Base-by-base conservation (phyloP, 1,140 invertebrate species). In the Drosophila pseudoananassae region DNA sequence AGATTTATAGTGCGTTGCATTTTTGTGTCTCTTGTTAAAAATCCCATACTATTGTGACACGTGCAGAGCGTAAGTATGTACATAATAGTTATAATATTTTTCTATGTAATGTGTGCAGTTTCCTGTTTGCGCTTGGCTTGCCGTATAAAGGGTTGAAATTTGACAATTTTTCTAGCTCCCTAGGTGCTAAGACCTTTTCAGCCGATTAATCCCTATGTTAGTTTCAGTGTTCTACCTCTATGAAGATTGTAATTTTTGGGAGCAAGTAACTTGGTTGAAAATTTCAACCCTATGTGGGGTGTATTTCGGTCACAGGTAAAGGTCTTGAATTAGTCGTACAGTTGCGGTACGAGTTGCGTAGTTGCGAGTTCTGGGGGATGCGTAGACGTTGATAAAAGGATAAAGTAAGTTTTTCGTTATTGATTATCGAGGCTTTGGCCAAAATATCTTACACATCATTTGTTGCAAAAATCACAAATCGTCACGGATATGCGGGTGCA, bases 381-480 rank as follows among this genome's bases (percentile, higher is more conserved):
- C 15, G 33, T 38, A 40, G n/a, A 40, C 20, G 20, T 55, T 43
- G 36, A 12, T 12, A 0, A 36, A 4, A 36, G 33, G 33, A 36
- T 36, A 36, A 36, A 12, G 12, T 4, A 36, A 36, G 46, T 51
- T 50, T 69, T 52, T n/a, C 17, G 36, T 61, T 4, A 58, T 10
- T 20, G 23, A 17, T 54, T 9, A 46, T 6, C 9, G 36, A 56
- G 40, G 49, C 72, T 84, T 89, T 89, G 89, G 88, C 89, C 89
- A 91, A 91, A 89, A 91, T 91, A 91, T 91, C 91, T 91, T 89
- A 91, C 81, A 65, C 71, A 89, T 80, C 84, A 85, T 78, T 65
- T 72, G 43, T 76, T 64, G 63, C 57, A 76, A 23, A 54, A 7
- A 40, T 10, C 49, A 31, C 15, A 55, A 31, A 57, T 38, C 7